Percentiles rank a stretch among this genome's conserved stretches.
Conservation (phyloP, 2,888 invertebrate species). For the Hirtodrosophila histrioides region DNA sequence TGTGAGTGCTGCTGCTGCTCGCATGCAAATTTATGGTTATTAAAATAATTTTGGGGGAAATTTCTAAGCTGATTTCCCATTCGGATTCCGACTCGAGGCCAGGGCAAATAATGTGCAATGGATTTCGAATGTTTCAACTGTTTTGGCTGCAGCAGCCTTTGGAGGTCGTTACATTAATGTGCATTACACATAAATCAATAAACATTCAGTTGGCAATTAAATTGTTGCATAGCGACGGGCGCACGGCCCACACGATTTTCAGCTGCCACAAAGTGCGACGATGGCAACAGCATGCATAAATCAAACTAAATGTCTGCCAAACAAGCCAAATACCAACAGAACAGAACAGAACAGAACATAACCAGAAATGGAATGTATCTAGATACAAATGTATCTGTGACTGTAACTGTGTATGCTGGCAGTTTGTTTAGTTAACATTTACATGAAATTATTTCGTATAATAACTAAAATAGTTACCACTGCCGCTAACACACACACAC, state of each 20-base stretch:
- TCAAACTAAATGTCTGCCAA: constrained; percentile 61
- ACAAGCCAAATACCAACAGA: constrained; percentile 44
- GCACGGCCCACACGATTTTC: constrained; percentile 25
- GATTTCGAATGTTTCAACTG: constrained; percentile 1
- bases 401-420: constrained; percentile 1
- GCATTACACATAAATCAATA: constrained; percentile 67
- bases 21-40: constrained; percentile 29
- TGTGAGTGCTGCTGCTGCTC: constrained; percentile 3
- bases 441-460: constrained; percentile 61
- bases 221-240: constrained; percentile 62
- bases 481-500: neutral
- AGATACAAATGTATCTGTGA: constrained; percentile 13
- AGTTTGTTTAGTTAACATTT: constrained; percentile 59
- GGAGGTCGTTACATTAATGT: constrained; percentile 58
- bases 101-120: constrained; percentile 9
- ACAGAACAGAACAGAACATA: too few relatives aligned
- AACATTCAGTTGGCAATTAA: constrained; percentile 67
- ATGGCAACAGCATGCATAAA: constrained; percentile 44
- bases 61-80: constrained; percentile 8
- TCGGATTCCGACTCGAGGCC: constrained; percentile 10
- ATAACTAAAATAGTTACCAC: constrained; percentile 27
- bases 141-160: constrained; percentile 8
- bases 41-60: constrained; percentile 34
- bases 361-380: constrained; percentile 29
- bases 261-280: constrained; percentile 31